Base-by-base conservation (phyloP, 2,797 vertebrate species). In the Tokudaia tokunoshimensis region DNA sequence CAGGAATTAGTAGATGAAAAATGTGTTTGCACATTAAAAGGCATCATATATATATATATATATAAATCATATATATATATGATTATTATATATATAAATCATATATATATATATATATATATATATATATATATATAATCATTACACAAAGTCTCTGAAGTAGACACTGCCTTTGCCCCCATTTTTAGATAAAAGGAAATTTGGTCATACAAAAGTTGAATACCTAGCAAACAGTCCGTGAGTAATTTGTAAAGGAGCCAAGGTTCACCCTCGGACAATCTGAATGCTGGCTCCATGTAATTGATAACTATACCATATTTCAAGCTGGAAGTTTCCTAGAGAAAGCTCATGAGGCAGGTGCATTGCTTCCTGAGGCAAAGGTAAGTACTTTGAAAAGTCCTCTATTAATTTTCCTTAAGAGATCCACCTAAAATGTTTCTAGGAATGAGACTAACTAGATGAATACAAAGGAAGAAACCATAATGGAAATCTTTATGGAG, bases 111-210 rank as follows among this genome's bases (percentile, higher is more conserved):
- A 65, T 12, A 31, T 6, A 67, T 15, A 67, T 4, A 61, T 3
- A 41, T 0, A 37, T 0, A 41, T 3, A 94, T 0, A 70, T 1
- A 83, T 1, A 83, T 22, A 74, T 74, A 55, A 86, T 78, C 84
- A 41, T 93, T 47, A 86, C 29, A 94, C 90, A 84, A 83, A 83
- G 41, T 78, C n/a, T 82, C 72, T 76, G 47, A 94, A 90, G 14
- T 44, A 70, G 3, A 63, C 63, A 72, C 20, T 44, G 44, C 67
- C 19, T 82, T 70, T 75, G 74, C 44, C 5, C 29, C n/a, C 29
- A 95, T 37, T 89, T 86, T 94, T 89, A 92, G 93, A 92, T 37
- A 89, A 29, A n/a, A 92, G 79, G 26, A 91, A 82, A 82, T 26
- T 47, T 17, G 91, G 67, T 10, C 12, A 80, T 15, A 79, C 0